These are phyloP conservation scores for Schizaphis graminum DNA, from an alignment of 2,888 invertebrate genomes.

Conservation along the genomic window DNA sequence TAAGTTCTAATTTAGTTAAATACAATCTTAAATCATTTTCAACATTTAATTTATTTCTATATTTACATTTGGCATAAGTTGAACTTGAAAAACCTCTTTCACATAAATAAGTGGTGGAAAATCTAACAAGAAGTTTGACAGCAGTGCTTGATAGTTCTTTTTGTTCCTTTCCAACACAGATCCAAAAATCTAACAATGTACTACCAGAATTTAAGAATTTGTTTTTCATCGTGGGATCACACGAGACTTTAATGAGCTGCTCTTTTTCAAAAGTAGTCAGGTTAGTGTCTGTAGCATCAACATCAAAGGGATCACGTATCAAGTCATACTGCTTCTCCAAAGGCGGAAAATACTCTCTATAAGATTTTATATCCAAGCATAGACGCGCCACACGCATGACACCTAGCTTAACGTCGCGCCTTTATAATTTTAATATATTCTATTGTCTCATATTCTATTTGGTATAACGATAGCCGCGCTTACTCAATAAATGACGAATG, in stretches of 20 bases:
- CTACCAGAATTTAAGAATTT: conserved; percentile 26
- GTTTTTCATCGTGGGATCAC: conserved; percentile 32
- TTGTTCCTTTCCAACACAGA: conserved; percentile 46
- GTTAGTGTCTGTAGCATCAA: conserved; percentile 35
- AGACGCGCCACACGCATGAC: too few species aligned
- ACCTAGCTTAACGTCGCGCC: too few species aligned
- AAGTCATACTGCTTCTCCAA: too few species aligned
- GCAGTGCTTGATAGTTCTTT: conserved; percentile 27
- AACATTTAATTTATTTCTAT: conserved; percentile 17
- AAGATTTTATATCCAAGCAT: too few species aligned
- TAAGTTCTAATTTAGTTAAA: conserved; percentile 40
- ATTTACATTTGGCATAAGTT: conserved; percentile 36
- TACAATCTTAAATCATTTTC: conserved; percentile 42
- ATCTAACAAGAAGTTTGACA: conserved; percentile 26
- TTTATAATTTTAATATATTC: too few species aligned
- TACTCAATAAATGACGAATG: too few species aligned
- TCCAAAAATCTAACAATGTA: conserved; percentile 36
- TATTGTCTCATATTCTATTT: too few species aligned
- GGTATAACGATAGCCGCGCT: too few species aligned
- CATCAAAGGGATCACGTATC: conserved; percentile 13
- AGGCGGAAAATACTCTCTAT: too few species aligned
- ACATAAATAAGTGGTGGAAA: conserved; percentile 36
- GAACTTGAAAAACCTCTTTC: conserved; percentile 36
- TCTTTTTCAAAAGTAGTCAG: conserved; percentile 51
- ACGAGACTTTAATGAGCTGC: conserved; percentile 40